Evolutionary conservation across 2,888 invertebrate species (phyloP), one percentile per base, ranked within the genome.

Genomic region (Mesorhabditis belari): DNA sequence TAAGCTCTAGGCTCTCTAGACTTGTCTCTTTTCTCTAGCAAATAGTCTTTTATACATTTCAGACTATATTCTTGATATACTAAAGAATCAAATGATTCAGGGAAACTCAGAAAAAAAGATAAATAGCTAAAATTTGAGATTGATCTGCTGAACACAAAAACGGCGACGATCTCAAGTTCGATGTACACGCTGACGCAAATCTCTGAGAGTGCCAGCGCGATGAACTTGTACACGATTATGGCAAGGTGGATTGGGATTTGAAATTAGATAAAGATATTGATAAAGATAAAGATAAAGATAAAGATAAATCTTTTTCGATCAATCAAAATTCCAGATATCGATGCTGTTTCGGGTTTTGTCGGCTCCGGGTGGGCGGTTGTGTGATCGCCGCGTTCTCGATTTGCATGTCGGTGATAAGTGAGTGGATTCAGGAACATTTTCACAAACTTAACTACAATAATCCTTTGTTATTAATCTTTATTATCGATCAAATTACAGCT

Each of bases 341-440:
- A n/a, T 76, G 72, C 56, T 75, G 74, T 64, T 76, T 69, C 49
- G 75, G 74, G 4, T 25, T 72, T 9, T 74, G 70, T 35, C 69
- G 71, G 26, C 65, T 75, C 6, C 64, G 74, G 21, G 65, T 72
- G 12, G 74, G 71, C 19, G 65, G 70, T 17, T 70, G 72, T 61
- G 57, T 66, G 35, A 70, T 75, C 52, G 70, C 69, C 17, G 28
- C 73, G 12, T 64, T 62, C 21, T 65, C 63, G 26, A 66, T 69
- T 44, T 26, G 65, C n/a, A 62, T 67, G 19, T 65, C 71, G n/a
- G 66, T 67, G 44, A 49, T 67, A 2, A 58, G 70, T 70, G 29
- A 55, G 12, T n/a, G 29, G 9, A 51, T 51, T 9, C 9, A 17
- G 2, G 9, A 17, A 51, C 9, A 9, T 58, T n/a, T 23, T 29